Percentiles rank a stretch among this genome's conserved stretches.
These are phyloP conservation scores for Odocoileus virginianus DNA, from an alignment of 2,113 vertebrate species.

Conservation along the genomic window DNA sequence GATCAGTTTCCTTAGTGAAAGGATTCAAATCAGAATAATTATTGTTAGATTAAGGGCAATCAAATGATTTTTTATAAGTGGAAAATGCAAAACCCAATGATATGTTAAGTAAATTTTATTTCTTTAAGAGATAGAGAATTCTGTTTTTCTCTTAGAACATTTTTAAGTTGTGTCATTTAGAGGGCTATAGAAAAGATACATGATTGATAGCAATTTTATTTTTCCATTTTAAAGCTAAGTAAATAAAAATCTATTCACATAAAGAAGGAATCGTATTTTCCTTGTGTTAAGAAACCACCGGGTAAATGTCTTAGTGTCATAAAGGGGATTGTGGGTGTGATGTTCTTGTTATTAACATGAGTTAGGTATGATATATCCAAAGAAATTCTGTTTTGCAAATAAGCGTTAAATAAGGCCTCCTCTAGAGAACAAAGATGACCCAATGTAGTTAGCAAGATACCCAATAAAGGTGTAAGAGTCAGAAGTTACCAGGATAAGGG, in stretches of 20 bases:
- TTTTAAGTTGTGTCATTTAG: conserved; percentile 48
- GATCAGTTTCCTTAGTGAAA: neutral
- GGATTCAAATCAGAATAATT: conserved; percentile 33
- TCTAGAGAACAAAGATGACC: conserved; percentile 53
- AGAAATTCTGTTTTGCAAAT: conserved; percentile 54
- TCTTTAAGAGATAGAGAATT: conserved; percentile 8
- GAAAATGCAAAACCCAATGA: neutral
- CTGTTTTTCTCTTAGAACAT: conserved; percentile 24
- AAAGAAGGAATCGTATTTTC: conserved; percentile 33
- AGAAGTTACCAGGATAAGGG: conserved; percentile 18
- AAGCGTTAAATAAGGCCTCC: conserved; percentile 50
- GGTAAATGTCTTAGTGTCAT: conserved; percentile 42
- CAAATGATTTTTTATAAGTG: conserved; percentile 35
- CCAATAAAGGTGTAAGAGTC: conserved; percentile 35
- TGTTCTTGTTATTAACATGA: conserved; percentile 9
- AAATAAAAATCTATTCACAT: conserved; percentile 38
- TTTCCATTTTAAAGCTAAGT: neutral
- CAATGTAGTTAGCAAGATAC: conserved; percentile 42
- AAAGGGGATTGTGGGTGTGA: neutral
- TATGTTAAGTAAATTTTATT: conserved; percentile 36
- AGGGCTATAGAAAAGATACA: conserved; percentile 36
- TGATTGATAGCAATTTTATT: conserved; percentile 41
- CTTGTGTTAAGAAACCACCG: neutral
- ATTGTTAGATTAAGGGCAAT: conserved; percentile 35
- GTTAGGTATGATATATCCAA: neutral